Evolutionary conservation across 1,140 invertebrate genomes (phyloP), one percentile per base, ranked within the genome.

Genomic region (Gryon sp.): DNA sequence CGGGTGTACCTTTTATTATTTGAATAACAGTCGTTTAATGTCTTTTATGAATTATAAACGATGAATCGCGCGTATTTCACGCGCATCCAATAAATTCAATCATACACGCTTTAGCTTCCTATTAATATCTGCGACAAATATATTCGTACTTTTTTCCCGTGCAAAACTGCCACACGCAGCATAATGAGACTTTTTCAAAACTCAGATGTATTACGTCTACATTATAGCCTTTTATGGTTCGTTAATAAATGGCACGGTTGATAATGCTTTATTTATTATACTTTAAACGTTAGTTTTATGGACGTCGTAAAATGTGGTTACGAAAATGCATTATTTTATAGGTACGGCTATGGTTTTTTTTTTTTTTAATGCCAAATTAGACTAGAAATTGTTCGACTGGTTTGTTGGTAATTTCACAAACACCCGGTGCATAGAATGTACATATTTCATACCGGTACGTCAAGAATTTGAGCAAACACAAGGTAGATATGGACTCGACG

Each of bases 391-490:
- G 22, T 4, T 24, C 32, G 6, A 2, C 2, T 2, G 26, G 32
- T 2, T 12, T 2, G n/a, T 36, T 16, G 9, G 19, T 8, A 63
- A 63, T 16, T 55, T 32, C n/a, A 0, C 16, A 15, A 32, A 41
- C 73, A 76, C 73, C 50, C 48, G 41, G 43, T 76, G 41, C n/a
- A 48, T 57, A n/a, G 8, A 1, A 41, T 43, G 73, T 63, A 63
- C 57, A 76, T 43, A 60, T 66, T 69, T 68, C 59, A 22, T 66
- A 40, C 52, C 11, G 24, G 43, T 20, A 19, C 40, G 70, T 66
- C 68, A 74, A 80, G 78, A 80, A 72, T 80, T 78, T 80, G 68
- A 75, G 63, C 46, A 77, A 80, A 80, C 75, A 80, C 14, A 12
- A 72, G 45, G 69, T 53, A 72, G 50, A 72, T 57, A 75, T 32